Evolutionary conservation across 2,797 vertebrate genomes (phyloP), one percentile per base, ranked within the genome.

Genomic region (Enteromius argenteus): DNA sequence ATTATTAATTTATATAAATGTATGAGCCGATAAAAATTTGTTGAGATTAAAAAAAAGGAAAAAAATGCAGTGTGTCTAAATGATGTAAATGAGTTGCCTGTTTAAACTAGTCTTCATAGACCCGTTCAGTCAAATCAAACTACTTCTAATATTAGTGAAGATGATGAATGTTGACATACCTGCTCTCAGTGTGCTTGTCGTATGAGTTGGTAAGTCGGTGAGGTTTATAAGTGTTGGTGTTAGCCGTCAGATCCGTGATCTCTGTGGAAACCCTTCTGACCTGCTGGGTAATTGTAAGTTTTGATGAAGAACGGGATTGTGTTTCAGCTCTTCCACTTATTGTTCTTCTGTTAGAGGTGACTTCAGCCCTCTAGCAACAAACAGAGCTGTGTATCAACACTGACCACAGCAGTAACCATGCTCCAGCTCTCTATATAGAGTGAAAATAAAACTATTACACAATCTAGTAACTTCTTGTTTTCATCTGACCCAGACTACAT

Each of bases 211-310:
- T 23, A 7, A 1, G 2, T 39, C 4, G 2, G 1, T 42, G 74
- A 60, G 53, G 2, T 77, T 60, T 77, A 77, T 77, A 77, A 19
- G 71, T 32, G 23, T 73, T 19, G 1, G 27, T 30, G 68, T 72
- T 15, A 49, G 13, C 21, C n/a, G 11, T 56, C 27, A 21, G 30
- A 8, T 9, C 51, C 15, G 21, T 11, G n/a, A 42, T 75, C 19
- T 2, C 49, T 32, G 49, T 75, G 37, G 56, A 60, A 60, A 77
- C 51, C n/a, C 14, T 14, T 39, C 35, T 58, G 19, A 17, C 51
- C 1, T 1, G 17, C 13, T 42, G 4, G 21, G 39, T 60, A 60
- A 77, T 77, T 77, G 14, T 60, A 42, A 0, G 9, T 77, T 58
- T 77, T 1, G 15, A 3, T 23, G 21, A 60, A 23, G 32, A 6